Conservation (phyloP, 1,140 invertebrate genomes). For the Drosophila nigrodunni region DNA sequence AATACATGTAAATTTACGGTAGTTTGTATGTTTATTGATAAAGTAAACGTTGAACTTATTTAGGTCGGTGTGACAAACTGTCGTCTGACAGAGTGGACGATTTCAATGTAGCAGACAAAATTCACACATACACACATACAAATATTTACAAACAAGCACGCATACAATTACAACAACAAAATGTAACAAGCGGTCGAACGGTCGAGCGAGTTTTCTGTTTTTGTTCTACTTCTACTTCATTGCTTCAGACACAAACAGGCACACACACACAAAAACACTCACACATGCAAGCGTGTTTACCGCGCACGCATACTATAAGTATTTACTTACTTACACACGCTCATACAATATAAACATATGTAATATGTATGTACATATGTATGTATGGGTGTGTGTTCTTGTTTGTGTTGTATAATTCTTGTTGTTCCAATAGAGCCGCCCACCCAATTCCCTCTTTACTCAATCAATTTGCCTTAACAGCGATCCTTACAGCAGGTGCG, state of each 20-base stretch:
- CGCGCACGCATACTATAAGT: slow-evolving; percentile 17
- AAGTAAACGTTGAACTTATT: slow-evolving; percentile 69
- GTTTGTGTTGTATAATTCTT: slow-evolving; percentile 46
- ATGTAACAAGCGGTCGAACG: slow-evolving; percentile 42
- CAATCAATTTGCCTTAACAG: background rate
- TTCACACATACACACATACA: slow-evolving; percentile 3
- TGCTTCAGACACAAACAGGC: slow-evolving; percentile 37
- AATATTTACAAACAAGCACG: slow-evolving; percentile 20
- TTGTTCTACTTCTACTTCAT: slow-evolving; percentile 70
- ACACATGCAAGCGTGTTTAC: slow-evolving; percentile 10
- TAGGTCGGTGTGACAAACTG: slow-evolving; percentile 73
- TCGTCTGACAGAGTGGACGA: slow-evolving; percentile 32
- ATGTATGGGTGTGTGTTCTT: background rate
- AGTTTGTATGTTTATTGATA: slow-evolving; percentile 62
- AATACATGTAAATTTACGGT: slow-evolving; percentile 37
- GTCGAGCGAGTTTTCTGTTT: slow-evolving; percentile 56
- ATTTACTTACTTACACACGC: background rate
- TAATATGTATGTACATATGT: background rate
- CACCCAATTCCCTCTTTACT: too few relatives aligned
- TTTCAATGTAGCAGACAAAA: slow-evolving; percentile 33
- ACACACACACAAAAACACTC: slow-evolving; percentile 26
- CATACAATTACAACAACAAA: slow-evolving; percentile 12
- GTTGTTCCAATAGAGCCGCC: slow-evolving; percentile 53
- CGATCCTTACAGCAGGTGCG: slow-evolving; percentile 26
- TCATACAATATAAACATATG: background rate